Evolutionary conservation across 1,140 invertebrate genomes (phyloP), one percentile per base, ranked within the genome.

Genomic region (Heliconius hewitsoni): DNA sequence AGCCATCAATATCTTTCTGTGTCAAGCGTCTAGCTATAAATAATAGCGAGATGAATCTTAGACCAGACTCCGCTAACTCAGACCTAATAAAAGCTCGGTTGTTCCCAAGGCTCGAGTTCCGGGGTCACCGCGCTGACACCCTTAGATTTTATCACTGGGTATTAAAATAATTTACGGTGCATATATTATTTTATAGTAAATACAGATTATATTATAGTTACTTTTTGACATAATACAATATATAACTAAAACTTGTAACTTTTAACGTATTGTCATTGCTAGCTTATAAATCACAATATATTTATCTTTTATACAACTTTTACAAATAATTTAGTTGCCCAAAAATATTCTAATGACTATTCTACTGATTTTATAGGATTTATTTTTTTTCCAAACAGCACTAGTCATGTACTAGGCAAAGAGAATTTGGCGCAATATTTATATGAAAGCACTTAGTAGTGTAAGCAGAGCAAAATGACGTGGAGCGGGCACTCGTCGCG

Each of bases 101-200:
- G 82, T 83, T 84, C 82, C 82, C 82, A 84, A 71, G 80, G 42
- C 79, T 75, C 52, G 75, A 71, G 78, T 84, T 84, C 83, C 83
- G 83, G 83, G 83, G 83, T 84, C 78, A 82, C 73, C 57, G 78
- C 74, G 74, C 78, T 79, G 46, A 66, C 72, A 78, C 73, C 73
- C 66, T 75, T 37, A 71, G 46, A 73, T 52, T 71, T 60, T 55
- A 75, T 71, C 60, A 27, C 27, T 30, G 27, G 60, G 60, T 66
- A 66, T 66, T 72, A 72, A 71, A 71, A 71, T 71, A 39, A n/a
- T 42, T 72, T 72, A 23, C 71, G 18, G 23, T 72, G 1, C 37
- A 37, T 37, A 72, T 66, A 72, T 72, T 72, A 39, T 37, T 66
- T 66, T 66, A 30, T 66, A 30, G 60, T 27, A 72, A 39, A 71